These are phyloP conservation scores for Drosophila yooni DNA, from an alignment of 2,888 invertebrate species.

Conservation along the genomic window DNA sequence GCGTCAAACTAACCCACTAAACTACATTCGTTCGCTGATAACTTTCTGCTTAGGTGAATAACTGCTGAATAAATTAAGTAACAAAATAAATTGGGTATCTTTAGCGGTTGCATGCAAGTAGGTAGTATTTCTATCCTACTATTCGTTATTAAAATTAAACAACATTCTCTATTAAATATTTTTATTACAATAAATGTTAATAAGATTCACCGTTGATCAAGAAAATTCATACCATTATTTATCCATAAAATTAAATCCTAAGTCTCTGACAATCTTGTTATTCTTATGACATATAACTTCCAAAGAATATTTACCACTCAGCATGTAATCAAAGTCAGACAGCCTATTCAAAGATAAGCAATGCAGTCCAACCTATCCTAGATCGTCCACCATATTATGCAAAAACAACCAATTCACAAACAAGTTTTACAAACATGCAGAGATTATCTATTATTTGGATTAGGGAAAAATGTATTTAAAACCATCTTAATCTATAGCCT, in stretches of 20 bases:
- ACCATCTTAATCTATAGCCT: no score
- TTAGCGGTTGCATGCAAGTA: not conserved
- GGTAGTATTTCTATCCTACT: not conserved
- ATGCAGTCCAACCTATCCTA: not conserved
- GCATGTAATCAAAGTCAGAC: conserved; percentile 12
- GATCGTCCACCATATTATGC: not conserved
- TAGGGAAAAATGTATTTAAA: no score
- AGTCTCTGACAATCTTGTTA: not conserved
- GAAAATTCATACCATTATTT: not conserved
- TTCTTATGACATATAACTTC: not conserved
- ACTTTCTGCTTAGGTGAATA: not conserved
- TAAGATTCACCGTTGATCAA: not conserved
- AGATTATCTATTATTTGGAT: not conserved
- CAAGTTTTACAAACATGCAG: not conserved
- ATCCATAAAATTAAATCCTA: not conserved
- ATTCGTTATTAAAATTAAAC: not conserved
- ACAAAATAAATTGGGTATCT: not conserved
- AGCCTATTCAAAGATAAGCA: conserved; percentile 14
- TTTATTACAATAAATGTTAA: not conserved
- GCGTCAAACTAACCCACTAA: conserved; percentile 27
- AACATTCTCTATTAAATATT: not conserved
- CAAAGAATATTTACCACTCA: not conserved
- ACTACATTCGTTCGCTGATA: conserved; percentile 9
- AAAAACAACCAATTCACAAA: not conserved
- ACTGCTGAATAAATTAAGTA: not conserved